Conservation (phyloP, 2,888 invertebrate genomes). For the Icerya purchasi region DNA sequence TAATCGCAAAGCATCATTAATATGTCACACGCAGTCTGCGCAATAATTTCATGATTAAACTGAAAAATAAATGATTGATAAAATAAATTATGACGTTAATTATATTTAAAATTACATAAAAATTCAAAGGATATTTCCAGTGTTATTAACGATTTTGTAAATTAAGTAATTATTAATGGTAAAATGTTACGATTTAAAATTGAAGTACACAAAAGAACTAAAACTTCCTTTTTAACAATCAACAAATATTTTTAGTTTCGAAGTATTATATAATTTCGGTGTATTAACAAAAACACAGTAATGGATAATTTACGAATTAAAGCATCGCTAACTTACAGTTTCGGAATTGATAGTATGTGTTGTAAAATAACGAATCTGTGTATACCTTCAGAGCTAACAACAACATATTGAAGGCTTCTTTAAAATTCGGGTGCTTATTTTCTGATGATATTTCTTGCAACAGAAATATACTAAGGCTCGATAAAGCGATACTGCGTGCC, state of each 20-base stretch:
- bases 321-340: no score
- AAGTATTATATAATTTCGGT: neutral
- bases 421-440: conserved; percentile 38
- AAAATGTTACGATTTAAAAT: no score
- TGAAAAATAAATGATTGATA: conserved; percentile 26
- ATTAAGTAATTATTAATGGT: no score
- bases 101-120: neutral
- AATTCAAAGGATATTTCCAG: neutral
- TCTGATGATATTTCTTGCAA: conserved; percentile 38
- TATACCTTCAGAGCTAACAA: conserved; percentile 44
- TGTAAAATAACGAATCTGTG: conserved; percentile 6
- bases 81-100: neutral
- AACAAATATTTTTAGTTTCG: neutral
- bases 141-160: no score
- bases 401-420: conserved; percentile 44
- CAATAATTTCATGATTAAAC: conserved; percentile 60
- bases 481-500: conserved; percentile 72
- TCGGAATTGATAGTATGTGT: no score
- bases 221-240: no score
- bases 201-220: no score
- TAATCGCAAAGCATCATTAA: conserved; percentile 58
- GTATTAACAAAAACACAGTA: no score
- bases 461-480: conserved; percentile 55
- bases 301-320: no score
- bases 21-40: conserved; percentile 64